Conservation (phyloP, 1,140 invertebrate species). For the Ruditapes philippinarum region DNA sequence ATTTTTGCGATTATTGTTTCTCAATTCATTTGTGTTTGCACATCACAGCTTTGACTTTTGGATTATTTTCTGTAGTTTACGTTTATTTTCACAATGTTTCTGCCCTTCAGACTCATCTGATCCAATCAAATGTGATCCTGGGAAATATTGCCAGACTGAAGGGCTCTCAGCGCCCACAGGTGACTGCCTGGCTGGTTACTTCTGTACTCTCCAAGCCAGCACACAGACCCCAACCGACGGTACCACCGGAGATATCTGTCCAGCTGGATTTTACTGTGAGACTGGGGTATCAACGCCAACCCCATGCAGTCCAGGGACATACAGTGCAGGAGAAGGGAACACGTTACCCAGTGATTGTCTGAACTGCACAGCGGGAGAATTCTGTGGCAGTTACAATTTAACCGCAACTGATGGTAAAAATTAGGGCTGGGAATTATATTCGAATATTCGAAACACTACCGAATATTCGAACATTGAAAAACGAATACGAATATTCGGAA, state of each 20-base stretch:
- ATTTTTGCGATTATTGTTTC: too few relatives aligned
- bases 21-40: too few relatives aligned
- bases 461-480: too few relatives aligned
- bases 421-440: too few relatives aligned
- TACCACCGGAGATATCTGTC: constrained; percentile 80
- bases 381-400: constrained; percentile 83
- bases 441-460: too few relatives aligned
- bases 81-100: too few relatives aligned
- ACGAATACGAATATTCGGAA: too few relatives aligned
- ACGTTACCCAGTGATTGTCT: constrained; percentile 77
- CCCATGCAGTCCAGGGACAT: constrained; percentile 83
- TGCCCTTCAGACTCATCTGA: constrained; percentile 82
- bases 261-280: constrained; percentile 80
- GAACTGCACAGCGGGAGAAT: constrained; percentile 80
- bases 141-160: constrained; percentile 81
- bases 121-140: constrained; percentile 80
- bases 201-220: constrained; percentile 75
- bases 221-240: constrained; percentile 78
- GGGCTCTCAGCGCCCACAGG: constrained; percentile 79
- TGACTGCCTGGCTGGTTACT: constrained; percentile 82
- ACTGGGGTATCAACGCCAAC: constrained; percentile 75
- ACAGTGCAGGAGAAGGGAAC: constrained; percentile 78
- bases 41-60: too few relatives aligned
- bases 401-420: constrained; percentile 78
- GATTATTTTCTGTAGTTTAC: too few relatives aligned